Percentiles rank a stretch among this genome's conserved stretches.
These are phyloP conservation scores for Lichenostomus cassidix DNA, from an alignment of 2,113 vertebrate genomes.

Conservation along the genomic window DNA sequence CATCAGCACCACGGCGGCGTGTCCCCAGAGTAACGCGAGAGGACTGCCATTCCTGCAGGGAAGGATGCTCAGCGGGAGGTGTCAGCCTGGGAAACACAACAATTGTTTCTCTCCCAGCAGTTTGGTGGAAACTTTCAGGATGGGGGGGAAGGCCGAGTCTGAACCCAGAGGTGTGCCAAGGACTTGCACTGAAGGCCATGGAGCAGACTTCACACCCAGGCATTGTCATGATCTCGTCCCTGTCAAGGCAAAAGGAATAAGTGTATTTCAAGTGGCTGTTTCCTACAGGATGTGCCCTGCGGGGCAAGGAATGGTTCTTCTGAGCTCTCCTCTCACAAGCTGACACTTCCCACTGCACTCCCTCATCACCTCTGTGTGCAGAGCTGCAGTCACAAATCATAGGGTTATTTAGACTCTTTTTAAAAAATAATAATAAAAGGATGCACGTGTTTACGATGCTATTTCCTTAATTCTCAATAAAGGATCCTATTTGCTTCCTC, in stretches of 20 bases:
- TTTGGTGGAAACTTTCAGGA: neutral
- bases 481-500: slow-evolving; percentile 42
- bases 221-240: rapidly evolving
- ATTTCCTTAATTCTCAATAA: slow-evolving; percentile 52
- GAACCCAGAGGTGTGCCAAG: slow-evolving; percentile 31
- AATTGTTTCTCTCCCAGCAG: slow-evolving; percentile 27
- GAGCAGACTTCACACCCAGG: neutral
- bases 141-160: neutral
- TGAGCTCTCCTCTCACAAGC: neutral
- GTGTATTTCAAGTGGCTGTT: neutral
- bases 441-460: neutral
- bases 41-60: slow-evolving; percentile 53
- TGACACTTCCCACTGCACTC: neutral
- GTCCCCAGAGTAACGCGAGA: slow-evolving; percentile 24
- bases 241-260: neutral
- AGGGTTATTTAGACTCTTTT: neutral
- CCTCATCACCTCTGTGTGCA: neutral
- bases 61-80: slow-evolving; percentile 46
- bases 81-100: slow-evolving; percentile 50
- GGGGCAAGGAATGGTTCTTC: neutral
- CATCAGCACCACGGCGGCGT: slow-evolving; percentile 1
- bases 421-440: neutral
- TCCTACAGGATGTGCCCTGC: neutral
- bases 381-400: neutral
- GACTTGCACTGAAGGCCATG: neutral